Conservation (phyloP, 2,113 vertebrate species). For the Pao palembangensis region DNA sequence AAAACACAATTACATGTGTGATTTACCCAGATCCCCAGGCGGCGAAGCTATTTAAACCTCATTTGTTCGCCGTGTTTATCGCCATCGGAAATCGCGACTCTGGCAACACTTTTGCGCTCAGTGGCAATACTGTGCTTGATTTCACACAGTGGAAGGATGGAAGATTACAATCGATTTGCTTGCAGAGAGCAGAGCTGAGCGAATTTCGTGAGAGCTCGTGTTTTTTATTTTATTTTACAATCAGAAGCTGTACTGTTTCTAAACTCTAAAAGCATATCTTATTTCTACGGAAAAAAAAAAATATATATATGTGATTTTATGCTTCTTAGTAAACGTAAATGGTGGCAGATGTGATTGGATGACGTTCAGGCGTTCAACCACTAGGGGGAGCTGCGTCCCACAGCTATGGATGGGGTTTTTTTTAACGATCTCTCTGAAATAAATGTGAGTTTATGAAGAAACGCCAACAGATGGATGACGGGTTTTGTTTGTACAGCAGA, state of each 20-base stretch:
- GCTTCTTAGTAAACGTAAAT: conserved; percentile 5
- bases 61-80: not conserved
- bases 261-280: not conserved
- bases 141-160: not conserved
- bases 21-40: not conserved
- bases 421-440: conserved; percentile 4
- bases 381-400: conserved; percentile 58
- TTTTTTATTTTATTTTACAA: not conserved
- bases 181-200: conserved; percentile 2
- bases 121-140: conserved; percentile 14
- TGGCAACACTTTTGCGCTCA: not conserved
- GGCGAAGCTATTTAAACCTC: not conserved
- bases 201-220: not conserved
- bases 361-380: conserved; percentile 18
- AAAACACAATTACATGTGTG: not conserved
- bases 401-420: conserved; percentile 38
- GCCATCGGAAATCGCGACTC: not conserved
- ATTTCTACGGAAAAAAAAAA: not conserved
- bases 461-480: conserved; percentile 4
- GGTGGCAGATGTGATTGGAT: not conserved
- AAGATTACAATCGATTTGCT: conserved; percentile 1
- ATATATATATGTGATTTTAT: conserved; percentile 1
- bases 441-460: conserved; percentile 1
- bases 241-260: too few species aligned
- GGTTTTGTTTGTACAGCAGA: conserved; percentile 4